A percentile compares a stretch with the other conserved stretches of the same genome.
phyloP scores from a whole-genome alignment of 2,113 vertebrate genomes.

The Megaleporinus macrocephalus region DNA sequence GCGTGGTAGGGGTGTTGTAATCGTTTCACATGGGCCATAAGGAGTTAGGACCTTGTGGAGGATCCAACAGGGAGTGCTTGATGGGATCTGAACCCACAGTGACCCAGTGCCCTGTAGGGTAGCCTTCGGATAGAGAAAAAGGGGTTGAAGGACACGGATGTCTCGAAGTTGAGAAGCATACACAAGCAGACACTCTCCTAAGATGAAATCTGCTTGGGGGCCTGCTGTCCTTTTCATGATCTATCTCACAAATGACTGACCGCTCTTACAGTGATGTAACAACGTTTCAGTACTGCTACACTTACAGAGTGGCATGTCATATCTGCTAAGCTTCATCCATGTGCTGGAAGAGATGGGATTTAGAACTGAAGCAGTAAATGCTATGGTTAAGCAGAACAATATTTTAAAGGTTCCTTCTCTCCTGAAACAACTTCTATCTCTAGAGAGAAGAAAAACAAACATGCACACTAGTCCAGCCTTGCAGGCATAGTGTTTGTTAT shows the following conservation, averaged over 20 bases:
- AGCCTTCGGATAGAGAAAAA: background rate
- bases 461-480: too few relatives aligned
- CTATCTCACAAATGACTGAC: slow-evolving; percentile 33
- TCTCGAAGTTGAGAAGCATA: background rate
- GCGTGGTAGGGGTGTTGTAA: background rate
- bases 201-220: slow-evolving; percentile 15
- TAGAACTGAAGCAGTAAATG: background rate
- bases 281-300: slow-evolving; percentile 8
- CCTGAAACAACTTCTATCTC: background rate
- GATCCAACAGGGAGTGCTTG: background rate
- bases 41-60: background rate
- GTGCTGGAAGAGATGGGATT: background rate
- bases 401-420: background rate
- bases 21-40: background rate
- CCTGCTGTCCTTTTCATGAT: slow-evolving; percentile 43
- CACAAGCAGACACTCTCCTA: background rate
- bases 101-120: background rate
- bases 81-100: background rate
- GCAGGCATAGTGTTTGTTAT: too few relatives aligned
- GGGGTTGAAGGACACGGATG: background rate
- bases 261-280: slow-evolving; percentile 47
- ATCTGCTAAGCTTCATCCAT: slow-evolving; percentile 18
- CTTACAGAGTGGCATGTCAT: slow-evolving; percentile 1
- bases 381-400: background rate
- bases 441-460: background rate